Conservation (phyloP, 2,888 invertebrate genomes). For the Stegana nigrithorax region DNA sequence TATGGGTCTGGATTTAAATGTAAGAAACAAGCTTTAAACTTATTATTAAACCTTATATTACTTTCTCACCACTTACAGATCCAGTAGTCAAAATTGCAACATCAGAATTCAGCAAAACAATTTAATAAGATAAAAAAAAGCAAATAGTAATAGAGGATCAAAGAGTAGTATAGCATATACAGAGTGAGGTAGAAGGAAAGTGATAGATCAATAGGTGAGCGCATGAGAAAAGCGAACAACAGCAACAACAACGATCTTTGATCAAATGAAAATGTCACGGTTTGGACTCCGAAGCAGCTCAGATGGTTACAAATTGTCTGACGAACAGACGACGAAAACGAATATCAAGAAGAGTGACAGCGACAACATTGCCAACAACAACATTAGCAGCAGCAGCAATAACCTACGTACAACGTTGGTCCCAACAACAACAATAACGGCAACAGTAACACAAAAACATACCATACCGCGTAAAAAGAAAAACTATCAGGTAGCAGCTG, state of each 20-base stretch:
- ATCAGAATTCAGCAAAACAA: not conserved
- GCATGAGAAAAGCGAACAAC: too few species aligned
- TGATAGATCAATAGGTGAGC: too few species aligned
- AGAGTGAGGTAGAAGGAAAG: not conserved
- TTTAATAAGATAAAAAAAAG: not conserved
- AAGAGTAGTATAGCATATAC: not conserved
- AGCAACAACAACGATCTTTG: not conserved
- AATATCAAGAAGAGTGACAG: constrained; percentile 24
- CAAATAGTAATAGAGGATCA: not conserved
- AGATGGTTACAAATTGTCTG: constrained; percentile 55
- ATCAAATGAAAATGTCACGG: constrained; percentile 55
- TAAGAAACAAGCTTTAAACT: too few species aligned
- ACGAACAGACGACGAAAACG: constrained; percentile 41
- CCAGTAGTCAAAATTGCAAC: too few species aligned
- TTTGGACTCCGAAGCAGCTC: constrained; percentile 56
- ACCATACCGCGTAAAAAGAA: constrained; percentile 6
- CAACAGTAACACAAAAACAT: constrained; percentile 19
- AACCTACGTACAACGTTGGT: not conserved
- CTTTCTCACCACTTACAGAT: too few species aligned
- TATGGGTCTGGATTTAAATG: too few species aligned
- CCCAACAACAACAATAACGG: constrained; percentile 16
- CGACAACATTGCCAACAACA: constrained; percentile 30
- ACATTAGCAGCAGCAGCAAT: constrained; percentile 37
- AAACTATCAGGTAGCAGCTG: not conserved
- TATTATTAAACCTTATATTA: too few species aligned